These are phyloP conservation scores for Dione juno DNA, from an alignment of 2,888 invertebrate species.

Conservation along the genomic window DNA sequence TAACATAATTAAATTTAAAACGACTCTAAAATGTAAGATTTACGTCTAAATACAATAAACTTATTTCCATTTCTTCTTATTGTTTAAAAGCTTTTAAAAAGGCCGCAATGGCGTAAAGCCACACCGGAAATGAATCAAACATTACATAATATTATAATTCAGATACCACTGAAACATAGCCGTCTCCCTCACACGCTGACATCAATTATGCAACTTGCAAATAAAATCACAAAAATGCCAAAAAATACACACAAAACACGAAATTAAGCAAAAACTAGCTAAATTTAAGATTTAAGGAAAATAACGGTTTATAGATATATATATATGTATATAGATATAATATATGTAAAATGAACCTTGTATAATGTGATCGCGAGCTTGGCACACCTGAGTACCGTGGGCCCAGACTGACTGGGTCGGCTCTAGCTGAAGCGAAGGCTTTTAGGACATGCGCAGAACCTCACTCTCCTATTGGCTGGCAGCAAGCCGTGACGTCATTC, in stretches of 20 bases:
- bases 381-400: slow-evolving; percentile 78
- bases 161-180: slow-evolving; percentile 15
- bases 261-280: slow-evolving; percentile 49
- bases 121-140: slow-evolving; percentile 19
- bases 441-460: slow-evolving; percentile 67
- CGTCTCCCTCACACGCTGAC: slow-evolving; percentile 49
- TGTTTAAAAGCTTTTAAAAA: slow-evolving; percentile 11
- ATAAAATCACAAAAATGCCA: slow-evolving; percentile 43
- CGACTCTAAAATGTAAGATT: too few species aligned
- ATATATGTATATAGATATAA: slow-evolving; percentile 48
- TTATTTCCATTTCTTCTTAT: neutral
- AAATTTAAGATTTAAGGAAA: slow-evolving; percentile 55
- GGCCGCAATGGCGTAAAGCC: slow-evolving; percentile 27
- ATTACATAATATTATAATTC: slow-evolving; percentile 30
- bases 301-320: slow-evolving; percentile 42
- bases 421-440: slow-evolving; percentile 62
- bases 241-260: slow-evolving; percentile 46
- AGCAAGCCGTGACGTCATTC: slow-evolving; percentile 69
- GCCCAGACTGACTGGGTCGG: slow-evolving; percentile 72
- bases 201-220: slow-evolving; percentile 48
- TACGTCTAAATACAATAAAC: neutral
- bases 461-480: slow-evolving; percentile 66
- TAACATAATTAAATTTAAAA: neutral
- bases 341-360: slow-evolving; percentile 61
- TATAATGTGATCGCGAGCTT: slow-evolving; percentile 66